phyloP scores from a whole-genome alignment of 1,140 invertebrate genomes.

The Melipona quadrifasciata region DNA sequence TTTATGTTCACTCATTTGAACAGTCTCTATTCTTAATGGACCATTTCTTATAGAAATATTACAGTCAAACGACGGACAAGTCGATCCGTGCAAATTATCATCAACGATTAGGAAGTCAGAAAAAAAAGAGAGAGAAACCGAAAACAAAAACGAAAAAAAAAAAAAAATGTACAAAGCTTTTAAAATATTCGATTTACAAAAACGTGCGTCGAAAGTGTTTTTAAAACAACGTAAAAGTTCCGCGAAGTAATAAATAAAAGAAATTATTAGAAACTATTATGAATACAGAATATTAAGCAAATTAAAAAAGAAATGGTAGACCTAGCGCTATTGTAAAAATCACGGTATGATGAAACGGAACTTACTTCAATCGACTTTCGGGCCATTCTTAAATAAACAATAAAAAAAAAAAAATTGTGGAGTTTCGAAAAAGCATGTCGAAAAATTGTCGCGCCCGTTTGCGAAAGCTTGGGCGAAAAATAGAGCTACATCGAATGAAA shows the following conservation, averaged over 20 bases:
- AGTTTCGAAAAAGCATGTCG: neutral
- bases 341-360: neutral
- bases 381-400: neutral
- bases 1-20: neutral
- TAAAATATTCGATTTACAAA: neutral
- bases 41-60: slow-evolving; percentile 36
- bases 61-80: slow-evolving; percentile 10
- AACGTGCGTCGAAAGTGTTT: neutral
- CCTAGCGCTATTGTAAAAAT: neutral
- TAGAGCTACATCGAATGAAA: slow-evolving; percentile 23
- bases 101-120: neutral
- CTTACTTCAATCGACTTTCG: slow-evolving; percentile 9
- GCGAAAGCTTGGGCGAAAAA: slow-evolving; percentile 2
- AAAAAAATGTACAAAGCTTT: neutral
- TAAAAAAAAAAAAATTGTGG: too few species aligned
- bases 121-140: too few species aligned
- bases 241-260: neutral
- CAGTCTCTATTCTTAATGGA: slow-evolving; percentile 15
- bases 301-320: neutral
- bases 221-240: neutral
- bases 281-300: neutral
- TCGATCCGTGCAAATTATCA: slow-evolving; percentile 1
- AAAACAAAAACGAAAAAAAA: neutral
- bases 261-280: too few species aligned
- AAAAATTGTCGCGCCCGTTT: slow-evolving; percentile 3